phyloP scores from a whole-genome alignment of 2,113 vertebrate species.

The Aegotheles bennettii region DNA sequence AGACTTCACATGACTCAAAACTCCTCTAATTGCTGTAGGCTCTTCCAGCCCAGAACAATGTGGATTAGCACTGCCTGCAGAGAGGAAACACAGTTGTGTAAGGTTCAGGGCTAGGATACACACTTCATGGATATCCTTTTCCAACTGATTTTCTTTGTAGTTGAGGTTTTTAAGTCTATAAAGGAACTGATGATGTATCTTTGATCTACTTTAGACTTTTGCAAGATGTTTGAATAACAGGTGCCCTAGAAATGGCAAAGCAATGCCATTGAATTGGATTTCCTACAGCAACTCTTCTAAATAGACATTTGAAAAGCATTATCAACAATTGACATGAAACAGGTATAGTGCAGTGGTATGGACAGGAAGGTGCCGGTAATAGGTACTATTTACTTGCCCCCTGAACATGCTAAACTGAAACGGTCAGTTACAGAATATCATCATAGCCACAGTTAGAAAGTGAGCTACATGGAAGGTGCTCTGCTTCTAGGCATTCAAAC shows the following conservation, averaged over 20 bases:
- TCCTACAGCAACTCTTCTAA: not conserved
- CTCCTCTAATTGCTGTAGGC: not conserved
- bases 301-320: rapidly evolving
- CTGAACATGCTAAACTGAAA: not conserved
- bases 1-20: not conserved
- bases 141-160: not conserved
- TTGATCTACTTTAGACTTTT: not conserved
- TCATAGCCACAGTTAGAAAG: rapidly evolving
- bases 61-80: not conserved
- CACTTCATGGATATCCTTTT: not conserved
- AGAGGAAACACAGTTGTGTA: not conserved
- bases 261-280: not conserved
- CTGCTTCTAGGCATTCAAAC: not conserved
- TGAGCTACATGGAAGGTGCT: not conserved
- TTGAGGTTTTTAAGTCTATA: not conserved
- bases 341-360: rapidly evolving
- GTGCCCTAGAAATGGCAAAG: not conserved
- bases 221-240: not conserved
- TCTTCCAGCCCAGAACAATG: not conserved
- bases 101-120: not conserved
- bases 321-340: not conserved
- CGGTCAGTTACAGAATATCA: not conserved
- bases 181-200: not conserved
- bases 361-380: not conserved
- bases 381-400: no score